A percentile compares a stretch with the other conserved stretches of the same genome.
Conservation (phyloP, 2,888 invertebrate genomes). For the Nasonia oneida region DNA sequence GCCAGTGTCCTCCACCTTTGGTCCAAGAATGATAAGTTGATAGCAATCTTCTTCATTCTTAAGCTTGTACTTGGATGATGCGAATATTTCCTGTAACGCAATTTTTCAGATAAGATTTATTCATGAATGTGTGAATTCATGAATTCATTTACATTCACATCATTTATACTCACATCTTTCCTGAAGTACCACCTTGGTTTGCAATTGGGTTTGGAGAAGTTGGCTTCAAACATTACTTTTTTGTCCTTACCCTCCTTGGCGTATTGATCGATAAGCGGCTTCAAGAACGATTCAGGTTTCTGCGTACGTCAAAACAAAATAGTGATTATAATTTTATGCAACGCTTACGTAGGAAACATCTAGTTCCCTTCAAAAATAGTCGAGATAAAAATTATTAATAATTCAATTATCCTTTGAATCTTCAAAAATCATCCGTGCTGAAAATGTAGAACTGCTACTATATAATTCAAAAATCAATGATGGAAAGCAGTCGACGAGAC, state of each 20-base stretch:
- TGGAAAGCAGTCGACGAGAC: constrained; percentile 6
- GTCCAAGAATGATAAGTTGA: constrained; percentile 92
- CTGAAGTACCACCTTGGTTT: constrained; percentile 96
- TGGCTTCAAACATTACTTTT: constrained; percentile 94
- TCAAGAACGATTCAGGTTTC: constrained; percentile 97
- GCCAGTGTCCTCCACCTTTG: constrained; percentile 98
- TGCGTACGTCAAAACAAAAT: constrained; percentile 74
- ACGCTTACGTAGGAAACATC: not conserved
- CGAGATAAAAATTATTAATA: constrained; percentile 44
- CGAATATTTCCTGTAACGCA: constrained; percentile 91
- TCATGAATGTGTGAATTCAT: not conserved
- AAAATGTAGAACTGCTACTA: constrained; percentile 41
- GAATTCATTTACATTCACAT: not conserved
- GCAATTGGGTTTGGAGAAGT: constrained; percentile 97
- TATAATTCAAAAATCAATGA: constrained; percentile 42
- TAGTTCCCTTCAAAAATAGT: constrained; percentile 31
- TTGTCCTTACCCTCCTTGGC: constrained; percentile 98
- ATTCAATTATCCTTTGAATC: not conserved
- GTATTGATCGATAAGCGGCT: constrained; percentile 95
- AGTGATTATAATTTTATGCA: not conserved
- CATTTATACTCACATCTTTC: constrained; percentile 89
- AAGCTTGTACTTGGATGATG: constrained; percentile 98
- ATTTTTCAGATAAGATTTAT: not conserved
- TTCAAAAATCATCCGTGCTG: constrained; percentile 48
- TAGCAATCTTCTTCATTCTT: constrained; percentile 95